These are phyloP conservation scores for Drosophila grimshawi DNA, from an alignment of 1,140 invertebrate species.

Conservation along the genomic window DNA sequence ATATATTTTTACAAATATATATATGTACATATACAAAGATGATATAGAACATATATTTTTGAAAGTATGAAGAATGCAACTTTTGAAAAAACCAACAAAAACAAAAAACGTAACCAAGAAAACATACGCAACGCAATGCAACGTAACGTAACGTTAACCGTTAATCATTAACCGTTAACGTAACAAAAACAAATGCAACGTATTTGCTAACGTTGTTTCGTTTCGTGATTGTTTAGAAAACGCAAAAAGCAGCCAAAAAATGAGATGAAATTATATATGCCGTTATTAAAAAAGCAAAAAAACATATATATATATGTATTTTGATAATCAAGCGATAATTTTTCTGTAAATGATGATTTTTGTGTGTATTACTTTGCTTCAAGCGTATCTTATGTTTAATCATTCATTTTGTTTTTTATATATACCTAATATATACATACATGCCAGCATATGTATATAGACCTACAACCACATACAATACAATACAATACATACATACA, in stretches of 20 bases:
- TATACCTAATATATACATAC: conserved; percentile 14
- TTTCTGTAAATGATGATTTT: conserved; percentile 32
- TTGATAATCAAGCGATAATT: conserved; percentile 33
- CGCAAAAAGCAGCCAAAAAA: conserved; percentile 35
- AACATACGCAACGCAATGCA: conserved; percentile 19
- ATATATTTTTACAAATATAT: conserved; percentile 47
- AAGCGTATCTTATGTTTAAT: conserved; percentile 39
- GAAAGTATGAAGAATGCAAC: conserved; percentile 75
- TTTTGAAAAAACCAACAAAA: conserved; percentile 73
- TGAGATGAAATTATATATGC: conserved; percentile 25
- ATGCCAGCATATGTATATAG: conserved; percentile 7
- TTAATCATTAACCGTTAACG: conserved; percentile 13
- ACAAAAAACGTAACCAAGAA: conserved; percentile 36
- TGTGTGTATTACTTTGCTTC: conserved; percentile 46
- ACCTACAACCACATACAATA: conserved; percentile 4
- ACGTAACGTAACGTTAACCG: background rate
- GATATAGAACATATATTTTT: conserved; percentile 73
- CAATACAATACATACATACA: conserved; percentile 45
- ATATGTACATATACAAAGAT: conserved; percentile 48
- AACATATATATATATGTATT: conserved; percentile 19
- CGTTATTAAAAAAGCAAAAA: conserved; percentile 15
- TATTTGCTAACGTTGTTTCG: conserved; percentile 30
- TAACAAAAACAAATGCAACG: background rate
- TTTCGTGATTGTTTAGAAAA: conserved; percentile 33
- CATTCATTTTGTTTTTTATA: conserved; percentile 36